Base-by-base conservation (phyloP, 2,888 invertebrate species). In the Calameuta idolon region DNA sequence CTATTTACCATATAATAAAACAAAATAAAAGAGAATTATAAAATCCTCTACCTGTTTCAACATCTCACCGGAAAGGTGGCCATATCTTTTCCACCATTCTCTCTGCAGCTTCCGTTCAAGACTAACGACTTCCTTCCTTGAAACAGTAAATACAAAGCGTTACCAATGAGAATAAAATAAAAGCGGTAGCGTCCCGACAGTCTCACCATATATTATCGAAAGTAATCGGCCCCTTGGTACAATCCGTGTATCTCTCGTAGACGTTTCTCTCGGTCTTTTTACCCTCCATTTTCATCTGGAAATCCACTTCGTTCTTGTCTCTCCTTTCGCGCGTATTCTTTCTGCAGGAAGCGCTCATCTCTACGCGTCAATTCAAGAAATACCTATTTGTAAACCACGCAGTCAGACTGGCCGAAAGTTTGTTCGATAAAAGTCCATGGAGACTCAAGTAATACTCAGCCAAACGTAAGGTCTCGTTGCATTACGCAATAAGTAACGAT, bases 121-220 rank as follows among this genome's bases (percentile, higher is more conserved):
- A 68, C 78, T 69, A 74, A 84, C 87, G 34, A 86, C 81, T 81
- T 90, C 88, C 79, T 90, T 89, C 34, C 89, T 90, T 71, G 5
- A 33, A 31, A 71, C 71, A 12, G 12, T 33, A 34, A 71, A 71
- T 34, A 71, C 71, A 12, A 34, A 71, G 23, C 71, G 31, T 71
- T 71, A 71, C 76, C 76, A 69, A 31, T 75, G 55, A 35, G 55
- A 76, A 74, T 68, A 55, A 35, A 73, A 77, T 74, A n/a, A 40
- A 68, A 23, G 5, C 0, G 0, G 15, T 35, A 35, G 23, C 40
- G 23, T 55, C 55, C 55, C 23, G 2, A 23, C 55, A n/a, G 71
- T 30, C 35, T 74, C 84, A 89, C 89, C 87, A 81, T 76, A 86
- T 87, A 69, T 82, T 85, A 75, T 88, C 88, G 15, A 77, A 78